These are phyloP conservation scores for Etheostoma nigrum DNA, from an alignment of 2,797 vertebrate species.

Conservation along the genomic window DNA sequence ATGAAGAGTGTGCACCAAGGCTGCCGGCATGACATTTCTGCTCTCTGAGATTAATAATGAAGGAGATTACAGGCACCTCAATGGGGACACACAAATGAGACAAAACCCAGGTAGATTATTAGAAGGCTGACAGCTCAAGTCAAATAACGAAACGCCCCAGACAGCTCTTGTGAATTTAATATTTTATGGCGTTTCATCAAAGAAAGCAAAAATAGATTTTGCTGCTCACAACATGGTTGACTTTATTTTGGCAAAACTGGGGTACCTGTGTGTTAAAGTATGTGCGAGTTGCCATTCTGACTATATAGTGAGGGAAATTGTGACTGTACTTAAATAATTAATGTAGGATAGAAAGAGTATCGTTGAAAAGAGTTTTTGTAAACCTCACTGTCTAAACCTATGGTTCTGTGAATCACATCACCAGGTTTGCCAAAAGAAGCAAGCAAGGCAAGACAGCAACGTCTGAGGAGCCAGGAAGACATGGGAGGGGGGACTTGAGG, in stretches of 20 bases:
- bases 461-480: slow-evolving; percentile 18
- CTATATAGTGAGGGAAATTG: slow-evolving; percentile 61
- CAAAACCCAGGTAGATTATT: slow-evolving; percentile 81
- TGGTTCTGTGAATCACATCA: slow-evolving; percentile 32
- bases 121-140: slow-evolving; percentile 71
- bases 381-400: slow-evolving; percentile 22
- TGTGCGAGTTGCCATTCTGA: slow-evolving; percentile 48
- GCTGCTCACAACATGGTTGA: slow-evolving; percentile 41
- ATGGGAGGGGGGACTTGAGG: slow-evolving; percentile 23
- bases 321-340: slow-evolving; percentile 51
- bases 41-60: slow-evolving; percentile 84
- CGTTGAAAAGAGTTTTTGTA: slow-evolving; percentile 22
- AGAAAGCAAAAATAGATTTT: slow-evolving; percentile 54
- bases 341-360: slow-evolving; percentile 47
- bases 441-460: slow-evolving; percentile 16
- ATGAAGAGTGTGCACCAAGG: slow-evolving; percentile 62
- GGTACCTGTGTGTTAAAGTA: slow-evolving; percentile 19
- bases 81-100: slow-evolving; percentile 78
- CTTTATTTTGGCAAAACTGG: slow-evolving; percentile 54
- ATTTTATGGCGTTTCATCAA: slow-evolving; percentile 80
- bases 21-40: slow-evolving; percentile 82
- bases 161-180: slow-evolving; percentile 82
- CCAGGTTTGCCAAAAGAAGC: slow-evolving; percentile 12
- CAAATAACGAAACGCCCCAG: slow-evolving; percentile 76
- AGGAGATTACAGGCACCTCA: slow-evolving; percentile 84